Percentiles rank a stretch among this genome's conserved stretches.
phyloP scores from a whole-genome alignment of 2,888 invertebrate genomes.

The Lasioglossum vierecki region DNA sequence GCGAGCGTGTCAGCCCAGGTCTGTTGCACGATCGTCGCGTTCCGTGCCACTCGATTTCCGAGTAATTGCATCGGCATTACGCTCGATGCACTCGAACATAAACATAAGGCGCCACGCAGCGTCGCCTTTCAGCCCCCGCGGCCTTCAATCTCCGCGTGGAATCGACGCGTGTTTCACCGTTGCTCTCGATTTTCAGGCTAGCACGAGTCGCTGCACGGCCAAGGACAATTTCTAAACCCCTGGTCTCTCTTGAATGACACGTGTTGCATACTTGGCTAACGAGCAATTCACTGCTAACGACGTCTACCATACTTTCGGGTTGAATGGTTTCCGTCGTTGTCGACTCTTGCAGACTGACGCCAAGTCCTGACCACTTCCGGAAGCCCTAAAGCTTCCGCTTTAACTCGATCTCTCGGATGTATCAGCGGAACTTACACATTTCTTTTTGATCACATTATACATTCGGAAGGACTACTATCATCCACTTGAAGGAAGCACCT shows the following conservation, averaged over 20 bases:
- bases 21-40: conserved; percentile 25
- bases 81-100: conserved; percentile 42
- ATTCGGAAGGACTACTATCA: too few relatives aligned
- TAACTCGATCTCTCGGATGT: too few relatives aligned
- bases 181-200: not conserved
- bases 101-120: conserved; percentile 1
- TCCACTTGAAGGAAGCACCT: too few relatives aligned
- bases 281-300: not conserved
- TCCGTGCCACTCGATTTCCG: conserved; percentile 41
- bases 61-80: conserved; percentile 60
- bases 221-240: not conserved
- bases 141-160: conserved; percentile 31
- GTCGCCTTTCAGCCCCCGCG: conserved; percentile 22
- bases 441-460: too few relatives aligned
- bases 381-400: not conserved
- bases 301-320: not conserved
- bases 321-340: not conserved
- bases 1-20: conserved; percentile 26
- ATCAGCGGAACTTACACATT: too few relatives aligned
- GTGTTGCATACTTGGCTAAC: not conserved
- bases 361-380: not conserved
- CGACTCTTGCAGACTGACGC: not conserved
- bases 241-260: not conserved
- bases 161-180: conserved; percentile 30
- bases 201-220: not conserved